Evolutionary conservation across 2,888 invertebrate genomes (phyloP), one percentile per base, ranked within the genome.

Genomic region (Sussaba pulchella): DNA sequence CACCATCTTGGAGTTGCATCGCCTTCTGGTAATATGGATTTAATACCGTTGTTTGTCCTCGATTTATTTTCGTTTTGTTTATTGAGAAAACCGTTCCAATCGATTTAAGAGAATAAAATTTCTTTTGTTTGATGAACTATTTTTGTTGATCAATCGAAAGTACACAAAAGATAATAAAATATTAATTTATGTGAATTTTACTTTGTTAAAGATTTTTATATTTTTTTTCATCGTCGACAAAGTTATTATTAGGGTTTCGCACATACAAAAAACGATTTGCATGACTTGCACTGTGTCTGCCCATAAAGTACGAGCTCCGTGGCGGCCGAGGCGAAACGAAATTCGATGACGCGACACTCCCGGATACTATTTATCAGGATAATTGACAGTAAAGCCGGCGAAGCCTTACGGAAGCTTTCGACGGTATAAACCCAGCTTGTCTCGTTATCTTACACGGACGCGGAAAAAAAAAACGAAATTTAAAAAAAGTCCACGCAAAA

Each of bases 311-410:
- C 24, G 21, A 50, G 36, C 31, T 21, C 52, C 9, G 41, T 67
- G 45, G 54, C 19, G 50, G 19, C 52, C 12, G 17, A 59, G 26
- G 71, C 31, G 45, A 70, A 63, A 67, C 43, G 59, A 59, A 50
- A 41, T 31, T 41, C 50, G 39, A 66, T 80, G 61, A 74, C n/a
- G 50, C 31, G 54, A 67, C 43, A 45, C 31, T 47, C 41, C 31
- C 52, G 45, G 64, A 74, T n/a, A n/a, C 73, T 70, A 80, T 80
- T 82, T 66, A 78, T 80, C 77, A 77, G 63, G 66, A 77, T 80
- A 82, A 82, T 80, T 78, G 77, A 80, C 77, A 67, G 63, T 57
- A 47, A 72, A 63, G 52, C 57, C 52, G 54, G 45, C 4, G 43
- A 52, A 54, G 67, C 57, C 67, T 72, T 26, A 10, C 61, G 21